Evolutionary conservation across 2,797 vertebrate species (phyloP), one percentile per base, ranked within the genome.

Genomic region (Amblyopsis hoosieri): DNA sequence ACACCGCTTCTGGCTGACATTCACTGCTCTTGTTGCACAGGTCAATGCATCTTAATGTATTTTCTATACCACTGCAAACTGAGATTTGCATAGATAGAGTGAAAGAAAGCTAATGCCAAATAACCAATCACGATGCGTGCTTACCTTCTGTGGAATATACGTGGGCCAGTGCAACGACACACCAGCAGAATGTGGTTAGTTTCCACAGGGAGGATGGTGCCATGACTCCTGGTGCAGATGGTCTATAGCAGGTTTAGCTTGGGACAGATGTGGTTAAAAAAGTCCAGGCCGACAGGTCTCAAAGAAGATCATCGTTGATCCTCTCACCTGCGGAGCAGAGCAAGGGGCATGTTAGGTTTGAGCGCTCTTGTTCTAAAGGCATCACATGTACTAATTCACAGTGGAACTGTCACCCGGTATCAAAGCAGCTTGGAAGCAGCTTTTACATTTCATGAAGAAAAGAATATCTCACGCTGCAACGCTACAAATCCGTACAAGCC

Each of bases 91-190:
- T n/a, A 49, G 46, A 70, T 68, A 58, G 31, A 68, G 23, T 29
- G 12, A 42, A 64, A 9, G 33, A 42, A 42, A 42, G 37, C 37
- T 42, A 42, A 42, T 8, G 37, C 9, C 37, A 45, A 5, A 29
- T 13, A 23, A 64, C 58, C 56, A 57, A 57, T 57, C 53, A 63
- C 0, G 12, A 29, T n/a, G 8, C 57, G 60, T 64, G 83, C 94
- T 96, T 95, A 99, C 97, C 97, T 94, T 97, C 94, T 76, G 94
- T 93, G 84, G 94, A 96, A 77, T 96, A 93, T 71, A 99, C 93
- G 86, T 95, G 95, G 85, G 94, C 93, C 82, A 98, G 92, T 83
- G 95, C 90, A 83, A 99, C 93, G 92, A 98, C 89, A 84, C 99
- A 94, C 94, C 91, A 93, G 83, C 95, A 97, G 91, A 97, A 90